Conservation (phyloP, 2,113 vertebrate genomes). For the Rafetus swinhoei region DNA sequence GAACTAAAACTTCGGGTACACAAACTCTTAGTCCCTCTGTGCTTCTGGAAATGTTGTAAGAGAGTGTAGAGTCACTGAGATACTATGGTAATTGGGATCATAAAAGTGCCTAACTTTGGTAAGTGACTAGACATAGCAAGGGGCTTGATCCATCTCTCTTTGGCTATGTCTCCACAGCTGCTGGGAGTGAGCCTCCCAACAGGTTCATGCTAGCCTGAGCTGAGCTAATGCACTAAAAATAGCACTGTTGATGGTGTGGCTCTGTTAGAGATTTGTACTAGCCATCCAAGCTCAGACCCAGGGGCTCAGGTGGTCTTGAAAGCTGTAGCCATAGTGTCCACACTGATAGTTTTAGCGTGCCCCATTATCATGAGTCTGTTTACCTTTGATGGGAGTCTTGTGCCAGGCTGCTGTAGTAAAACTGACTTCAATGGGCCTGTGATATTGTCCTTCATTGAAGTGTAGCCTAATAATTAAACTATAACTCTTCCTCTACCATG, state of each 20-base stretch:
- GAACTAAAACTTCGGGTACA: neutral
- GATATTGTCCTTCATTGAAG: neutral
- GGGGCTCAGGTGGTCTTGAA: neutral
- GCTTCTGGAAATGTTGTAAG: fast-evolving
- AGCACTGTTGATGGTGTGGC: neutral
- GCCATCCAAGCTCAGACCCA: neutral
- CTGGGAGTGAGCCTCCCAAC: no score
- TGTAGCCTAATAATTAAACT: neutral
- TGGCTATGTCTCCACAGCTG: no score
- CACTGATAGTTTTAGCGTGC: neutral
- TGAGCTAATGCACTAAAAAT: neutral
- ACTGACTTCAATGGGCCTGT: neutral
- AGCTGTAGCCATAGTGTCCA: neutral
- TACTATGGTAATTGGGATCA: fast-evolving
- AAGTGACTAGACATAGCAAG: neutral
- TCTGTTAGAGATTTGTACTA: neutral
- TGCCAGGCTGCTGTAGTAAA: neutral
- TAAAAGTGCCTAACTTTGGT: neutral
- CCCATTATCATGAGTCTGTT: neutral
- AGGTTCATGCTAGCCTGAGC: neutral
- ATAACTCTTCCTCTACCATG: neutral
- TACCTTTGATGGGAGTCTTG: neutral
- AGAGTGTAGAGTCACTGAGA: neutral
- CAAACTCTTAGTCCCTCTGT: neutral
- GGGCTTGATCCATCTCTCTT: neutral